A percentile compares a stretch with the other conserved stretches of the same genome.
Conservation (phyloP, 2,113 vertebrate genomes). For the Hippocampus comes region DNA sequence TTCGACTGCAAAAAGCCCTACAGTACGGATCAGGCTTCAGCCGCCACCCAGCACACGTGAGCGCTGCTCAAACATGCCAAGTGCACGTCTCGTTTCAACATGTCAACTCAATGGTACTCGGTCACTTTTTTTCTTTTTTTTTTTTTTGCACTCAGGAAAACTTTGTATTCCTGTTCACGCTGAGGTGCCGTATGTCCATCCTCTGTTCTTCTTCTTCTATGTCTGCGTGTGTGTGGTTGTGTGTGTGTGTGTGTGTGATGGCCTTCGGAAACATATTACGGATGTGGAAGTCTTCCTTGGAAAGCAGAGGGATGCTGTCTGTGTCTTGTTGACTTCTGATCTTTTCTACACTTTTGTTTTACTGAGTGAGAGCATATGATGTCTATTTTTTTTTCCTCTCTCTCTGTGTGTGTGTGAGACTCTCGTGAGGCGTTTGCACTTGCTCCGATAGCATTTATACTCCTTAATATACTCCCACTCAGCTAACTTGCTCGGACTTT, state of each 20-base stretch:
- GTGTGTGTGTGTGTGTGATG: constrained; percentile 51
- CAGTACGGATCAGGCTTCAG: background rate
- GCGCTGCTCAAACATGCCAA: background rate
- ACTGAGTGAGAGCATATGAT: constrained; percentile 10
- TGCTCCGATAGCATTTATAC: constrained; percentile 72
- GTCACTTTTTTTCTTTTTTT: constrained; percentile 72
- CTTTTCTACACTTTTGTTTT: constrained; percentile 83
- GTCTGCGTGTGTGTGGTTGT: constrained; percentile 28
- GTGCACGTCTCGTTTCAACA: background rate
- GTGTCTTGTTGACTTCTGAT: constrained; percentile 80
- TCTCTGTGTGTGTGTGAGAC: constrained; percentile 71
- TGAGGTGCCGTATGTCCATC: constrained; percentile 17
- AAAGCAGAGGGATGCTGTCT: constrained; percentile 69
- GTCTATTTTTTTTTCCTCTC: constrained; percentile 46
- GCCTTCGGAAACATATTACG: constrained; percentile 71
- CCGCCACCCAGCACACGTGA: background rate
- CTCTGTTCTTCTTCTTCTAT: constrained; percentile 39
- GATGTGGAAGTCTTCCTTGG: constrained; percentile 88
- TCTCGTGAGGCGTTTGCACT: constrained; percentile 57
- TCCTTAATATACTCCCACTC: constrained; percentile 43
- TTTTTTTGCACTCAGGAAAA: constrained; percentile 93
- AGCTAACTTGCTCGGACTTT: constrained; percentile 32
- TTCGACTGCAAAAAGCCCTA: background rate
- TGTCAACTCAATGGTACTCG: constrained; percentile 71
- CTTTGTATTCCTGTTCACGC: constrained; percentile 61